Evolutionary conservation across 2,888 invertebrate species (phyloP).

Genomic region (Gnatocerus cornutus): DNA sequence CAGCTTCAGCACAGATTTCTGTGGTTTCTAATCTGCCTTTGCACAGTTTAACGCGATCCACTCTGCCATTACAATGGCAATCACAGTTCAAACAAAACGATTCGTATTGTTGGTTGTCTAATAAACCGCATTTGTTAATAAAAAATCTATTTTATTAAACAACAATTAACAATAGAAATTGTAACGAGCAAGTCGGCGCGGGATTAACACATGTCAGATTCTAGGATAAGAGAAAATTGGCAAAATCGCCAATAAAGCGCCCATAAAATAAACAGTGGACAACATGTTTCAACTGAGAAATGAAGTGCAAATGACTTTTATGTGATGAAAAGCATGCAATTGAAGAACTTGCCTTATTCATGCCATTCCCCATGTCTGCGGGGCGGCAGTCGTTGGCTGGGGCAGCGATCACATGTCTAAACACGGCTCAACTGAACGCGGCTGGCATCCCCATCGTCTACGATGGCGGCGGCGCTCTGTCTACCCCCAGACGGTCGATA

Average conservation of each 20-base stretch:
- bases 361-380: conserved; percentile 86
- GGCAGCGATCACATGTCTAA: conserved; percentile 64
- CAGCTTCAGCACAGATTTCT: too few relatives aligned
- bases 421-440: conserved; percentile 56
- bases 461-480: conserved; percentile 64
- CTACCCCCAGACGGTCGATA: conserved; percentile 65
- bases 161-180: background rate
- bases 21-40: too few relatives aligned
- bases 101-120: background rate
- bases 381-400: conserved; percentile 50
- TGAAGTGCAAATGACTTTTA: conserved; percentile 26
- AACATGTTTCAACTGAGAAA: conserved; percentile 4
- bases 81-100: too few relatives aligned
- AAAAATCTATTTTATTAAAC: background rate
- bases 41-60: too few relatives aligned
- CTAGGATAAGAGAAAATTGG: background rate
- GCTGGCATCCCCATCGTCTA: conserved; percentile 50
- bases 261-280: background rate
- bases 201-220: conserved; percentile 16
- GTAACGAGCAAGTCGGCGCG: conserved; percentile 5
- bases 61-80: too few relatives aligned
- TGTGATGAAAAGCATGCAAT: conserved; percentile 34
- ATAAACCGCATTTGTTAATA: background rate
- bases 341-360: conserved; percentile 84
- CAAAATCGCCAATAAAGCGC: background rate